Base-by-base conservation (phyloP, 2,797 vertebrate genomes). In the Eutrigla gurnardus region DNA sequence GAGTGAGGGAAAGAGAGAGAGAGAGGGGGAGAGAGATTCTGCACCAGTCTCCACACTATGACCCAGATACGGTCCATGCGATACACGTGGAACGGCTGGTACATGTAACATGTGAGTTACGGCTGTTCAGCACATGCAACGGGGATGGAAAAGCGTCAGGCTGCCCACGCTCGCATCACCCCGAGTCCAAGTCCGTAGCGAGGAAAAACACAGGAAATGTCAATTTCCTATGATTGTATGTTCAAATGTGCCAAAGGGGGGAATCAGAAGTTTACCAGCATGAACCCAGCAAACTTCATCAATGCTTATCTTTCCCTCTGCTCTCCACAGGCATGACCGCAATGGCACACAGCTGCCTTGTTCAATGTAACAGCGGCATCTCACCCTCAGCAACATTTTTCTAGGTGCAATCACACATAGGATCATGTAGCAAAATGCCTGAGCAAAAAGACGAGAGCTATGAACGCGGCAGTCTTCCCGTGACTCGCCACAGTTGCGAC, bases 281-380 rank as follows among this genome's bases (percentile, higher is more conserved):
- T 47, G 50, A 82, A 64, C 57, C 68, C 1, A 58, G 62, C 46
- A 36, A 57, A 80, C 74, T 58, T 54, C 67, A 68, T 67, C 36
- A 54, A 73, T 72, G 65, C 59, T 46, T 70, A 70, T 86, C 80
- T 67, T 46, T 61, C 42, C 58, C 57, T 67, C 35, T 66, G 69
- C 72, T 77, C 57, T 71, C 58, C 57, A 37, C 73, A 85, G 60
- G 79, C 73, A 78, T 43, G 76, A 77, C 69, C 73, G 74, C 65
- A 70, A 81, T 83, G 73, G 76, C 77, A 78, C 82, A 69, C 85
- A 83, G 78, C 83, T 87, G 85, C 83, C 81, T 88, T 70, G 70
- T 70, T 77, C 63, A 40, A 17, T 53, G 70, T 62, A 63, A 90
- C 84, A 57, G 54, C 75, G 14, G 68, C 65, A 80, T 83, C 73